Conservation (phyloP, 2,113 vertebrate species). For the Campylomormyrus tamandua region DNA sequence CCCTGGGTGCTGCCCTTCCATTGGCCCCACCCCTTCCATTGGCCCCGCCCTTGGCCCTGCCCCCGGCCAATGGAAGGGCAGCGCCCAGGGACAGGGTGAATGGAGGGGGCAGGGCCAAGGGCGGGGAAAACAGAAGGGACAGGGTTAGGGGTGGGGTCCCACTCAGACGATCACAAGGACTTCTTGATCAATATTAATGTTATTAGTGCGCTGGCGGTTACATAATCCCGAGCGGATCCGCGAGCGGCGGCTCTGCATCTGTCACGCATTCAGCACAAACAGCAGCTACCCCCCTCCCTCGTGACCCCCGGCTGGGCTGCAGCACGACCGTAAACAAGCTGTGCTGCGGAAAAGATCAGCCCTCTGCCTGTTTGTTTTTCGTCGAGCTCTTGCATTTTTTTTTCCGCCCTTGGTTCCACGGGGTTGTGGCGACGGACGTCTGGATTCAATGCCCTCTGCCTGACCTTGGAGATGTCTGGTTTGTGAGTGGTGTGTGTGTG, state of each 20-base stretch:
- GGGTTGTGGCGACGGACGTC: not conserved
- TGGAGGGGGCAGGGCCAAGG: too few species aligned
- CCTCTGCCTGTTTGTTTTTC: conserved; percentile 14
- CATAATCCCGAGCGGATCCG: not conserved
- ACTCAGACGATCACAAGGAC: not conserved
- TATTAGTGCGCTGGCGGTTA: not conserved
- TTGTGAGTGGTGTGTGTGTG: not conserved
- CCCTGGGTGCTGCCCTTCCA: too few species aligned
- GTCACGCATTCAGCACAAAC: not conserved
- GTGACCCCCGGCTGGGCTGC: not conserved
- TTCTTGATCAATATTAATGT: not conserved
- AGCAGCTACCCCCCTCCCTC: not conserved
- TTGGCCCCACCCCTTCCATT: too few species aligned
- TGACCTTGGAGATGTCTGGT: conserved; percentile 4
- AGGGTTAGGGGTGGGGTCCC: not conserved
- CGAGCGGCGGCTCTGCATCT: not conserved
- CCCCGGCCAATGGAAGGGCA: not conserved
- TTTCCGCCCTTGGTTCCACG: not conserved
- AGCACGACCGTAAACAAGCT: not conserved
- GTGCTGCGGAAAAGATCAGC: not conserved
- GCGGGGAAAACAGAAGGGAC: not conserved
- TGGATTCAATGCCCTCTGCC: conserved; percentile 5
- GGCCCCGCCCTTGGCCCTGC: too few species aligned
- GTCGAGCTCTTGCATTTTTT: not conserved
- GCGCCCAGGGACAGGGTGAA: too few species aligned